phyloP scores from a whole-genome alignment of 1,140 invertebrate species.

The Ceratosolen fusciceps region DNA sequence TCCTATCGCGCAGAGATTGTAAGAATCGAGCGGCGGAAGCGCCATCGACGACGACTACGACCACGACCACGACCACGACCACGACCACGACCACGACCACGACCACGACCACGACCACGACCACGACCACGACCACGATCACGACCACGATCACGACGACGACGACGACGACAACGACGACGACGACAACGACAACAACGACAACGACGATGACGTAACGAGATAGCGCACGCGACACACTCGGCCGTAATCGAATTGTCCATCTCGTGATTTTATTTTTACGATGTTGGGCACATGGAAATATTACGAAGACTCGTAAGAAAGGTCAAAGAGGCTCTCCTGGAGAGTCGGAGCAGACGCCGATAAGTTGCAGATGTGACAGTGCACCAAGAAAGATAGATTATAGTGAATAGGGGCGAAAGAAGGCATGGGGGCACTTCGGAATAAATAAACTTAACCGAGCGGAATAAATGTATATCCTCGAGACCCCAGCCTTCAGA shows the following conservation, averaged over 20 bases:
- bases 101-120: too few relatives aligned
- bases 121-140: too few relatives aligned
- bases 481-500: neutral
- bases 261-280: too few relatives aligned
- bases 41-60: too few relatives aligned
- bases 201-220: conserved; percentile 20
- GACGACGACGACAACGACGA: too few relatives aligned
- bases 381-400: neutral
- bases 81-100: too few relatives aligned
- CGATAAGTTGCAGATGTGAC: conserved; percentile 13
- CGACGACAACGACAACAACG: too few relatives aligned
- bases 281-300: neutral
- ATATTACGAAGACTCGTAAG: too few relatives aligned
- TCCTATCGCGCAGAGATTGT: neutral
- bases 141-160: too few relatives aligned
- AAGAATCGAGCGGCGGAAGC: conserved; percentile 23
- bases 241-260: conserved; percentile 30
- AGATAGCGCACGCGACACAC: conserved; percentile 31
- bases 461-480: neutral
- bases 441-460: neutral
- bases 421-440: neutral
- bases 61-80: too few relatives aligned
- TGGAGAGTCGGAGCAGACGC: neutral
- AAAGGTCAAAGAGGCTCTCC: neutral
- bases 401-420: neutral